These are phyloP conservation scores for Clarias magur DNA, from an alignment of 2,113 vertebrate species.

Conservation along the genomic window DNA sequence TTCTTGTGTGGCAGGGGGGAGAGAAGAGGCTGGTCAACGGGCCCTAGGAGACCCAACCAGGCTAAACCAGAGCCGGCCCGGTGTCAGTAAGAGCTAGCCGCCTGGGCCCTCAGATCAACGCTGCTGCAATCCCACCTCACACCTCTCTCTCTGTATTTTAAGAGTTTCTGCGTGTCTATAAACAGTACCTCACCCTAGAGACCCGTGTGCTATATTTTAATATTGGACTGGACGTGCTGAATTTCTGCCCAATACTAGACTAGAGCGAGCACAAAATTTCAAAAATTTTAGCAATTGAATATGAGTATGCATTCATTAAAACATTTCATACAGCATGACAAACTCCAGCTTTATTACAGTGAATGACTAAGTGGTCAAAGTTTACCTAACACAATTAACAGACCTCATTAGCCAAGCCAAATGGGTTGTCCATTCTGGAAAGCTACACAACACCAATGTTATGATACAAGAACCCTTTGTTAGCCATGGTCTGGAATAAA, in stretches of 20 bases:
- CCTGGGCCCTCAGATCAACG: slow-evolving; percentile 61
- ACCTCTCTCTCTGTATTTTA: slow-evolving; percentile 18
- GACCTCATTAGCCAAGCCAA: slow-evolving; percentile 35
- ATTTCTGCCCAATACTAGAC: neutral
- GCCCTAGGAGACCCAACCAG: slow-evolving; percentile 83
- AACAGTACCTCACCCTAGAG: slow-evolving; percentile 28
- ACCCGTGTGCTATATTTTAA: slow-evolving; percentile 28
- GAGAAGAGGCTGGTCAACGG: slow-evolving; percentile 89
- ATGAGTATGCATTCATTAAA: neutral
- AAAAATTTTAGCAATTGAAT: neutral
- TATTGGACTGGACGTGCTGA: neutral
- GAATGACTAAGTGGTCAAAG: slow-evolving; percentile 8
- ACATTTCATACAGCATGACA: neutral
- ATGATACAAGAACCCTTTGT: slow-evolving; percentile 52
- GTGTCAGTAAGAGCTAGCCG: slow-evolving; percentile 70
- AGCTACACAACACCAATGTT: slow-evolving; percentile 11
- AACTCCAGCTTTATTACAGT: neutral
- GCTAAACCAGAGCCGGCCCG: slow-evolving; percentile 81
- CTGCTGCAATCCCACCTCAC: slow-evolving; percentile 28
- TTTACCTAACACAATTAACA: slow-evolving; percentile 42
- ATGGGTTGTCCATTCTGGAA: slow-evolving; percentile 66
- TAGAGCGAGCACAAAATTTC: neutral
- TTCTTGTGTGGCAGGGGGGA: slow-evolving; percentile 75
- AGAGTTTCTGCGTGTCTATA: slow-evolving; percentile 32
- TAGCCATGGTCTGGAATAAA: slow-evolving; percentile 44